Conservation (phyloP, 2,797 vertebrate species). For the Myotis planiceps region DNA sequence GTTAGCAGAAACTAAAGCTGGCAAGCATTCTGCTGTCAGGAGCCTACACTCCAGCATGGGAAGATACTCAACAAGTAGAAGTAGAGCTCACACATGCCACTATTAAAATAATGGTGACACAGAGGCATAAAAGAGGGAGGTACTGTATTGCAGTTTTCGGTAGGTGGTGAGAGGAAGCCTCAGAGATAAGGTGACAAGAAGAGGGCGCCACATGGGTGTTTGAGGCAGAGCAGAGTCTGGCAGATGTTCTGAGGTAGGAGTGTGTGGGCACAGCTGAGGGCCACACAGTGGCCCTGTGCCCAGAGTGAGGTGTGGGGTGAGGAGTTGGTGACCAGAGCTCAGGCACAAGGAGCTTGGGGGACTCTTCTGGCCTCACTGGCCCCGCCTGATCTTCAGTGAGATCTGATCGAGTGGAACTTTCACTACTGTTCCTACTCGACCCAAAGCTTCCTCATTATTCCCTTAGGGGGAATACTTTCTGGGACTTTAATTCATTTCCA, state of each 20-base stretch:
- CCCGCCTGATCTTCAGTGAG: neutral
- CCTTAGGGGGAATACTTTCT: neutral
- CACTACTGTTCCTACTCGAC: too few species aligned
- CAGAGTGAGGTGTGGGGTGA: rapidly evolving
- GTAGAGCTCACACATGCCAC: too few species aligned
- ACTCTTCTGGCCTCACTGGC: neutral
- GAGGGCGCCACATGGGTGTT: neutral
- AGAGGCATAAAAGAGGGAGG: too few species aligned
- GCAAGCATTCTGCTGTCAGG: neutral
- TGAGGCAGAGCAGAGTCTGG: neutral
- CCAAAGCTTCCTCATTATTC: neutral
- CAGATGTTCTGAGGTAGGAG: neutral
- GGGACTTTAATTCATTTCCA: neutral
- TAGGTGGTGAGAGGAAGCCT: neutral
- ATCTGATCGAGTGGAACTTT: rapidly evolving
- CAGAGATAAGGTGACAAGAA: neutral
- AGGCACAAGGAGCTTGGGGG: neutral
- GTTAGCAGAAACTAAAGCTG: neutral
- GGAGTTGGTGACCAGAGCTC: neutral
- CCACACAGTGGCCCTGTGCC: rapidly evolving
- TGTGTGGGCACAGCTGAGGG: rapidly evolving
- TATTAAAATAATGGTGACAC: neutral
- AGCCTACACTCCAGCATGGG: neutral
- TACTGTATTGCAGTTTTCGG: rapidly evolving
- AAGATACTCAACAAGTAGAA: neutral